Evolutionary conservation across 2,113 vertebrate genomes (phyloP).

Genomic region (Phainopepla nitens): DNA sequence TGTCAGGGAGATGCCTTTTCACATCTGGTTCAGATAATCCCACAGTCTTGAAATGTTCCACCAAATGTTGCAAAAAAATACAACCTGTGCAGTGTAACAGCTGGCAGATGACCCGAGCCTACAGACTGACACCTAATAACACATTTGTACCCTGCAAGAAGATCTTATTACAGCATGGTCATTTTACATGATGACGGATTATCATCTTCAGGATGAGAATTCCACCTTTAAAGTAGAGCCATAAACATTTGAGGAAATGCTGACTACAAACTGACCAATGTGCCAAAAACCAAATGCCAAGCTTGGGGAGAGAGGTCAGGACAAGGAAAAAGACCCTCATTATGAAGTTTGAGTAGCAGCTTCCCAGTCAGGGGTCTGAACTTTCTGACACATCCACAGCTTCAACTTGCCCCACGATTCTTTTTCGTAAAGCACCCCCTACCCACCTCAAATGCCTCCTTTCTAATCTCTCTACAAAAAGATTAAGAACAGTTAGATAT

Average conservation of each 20-base stretch:
- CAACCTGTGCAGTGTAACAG: conserved; percentile 66
- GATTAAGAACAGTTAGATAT: background rate
- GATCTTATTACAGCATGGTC: conserved; percentile 67
- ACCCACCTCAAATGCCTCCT: background rate
- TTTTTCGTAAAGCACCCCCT: background rate
- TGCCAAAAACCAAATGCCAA: background rate
- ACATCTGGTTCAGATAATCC: conserved; percentile 79
- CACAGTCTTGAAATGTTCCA: conserved; percentile 69
- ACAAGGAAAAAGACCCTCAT: background rate
- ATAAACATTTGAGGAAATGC: background rate
- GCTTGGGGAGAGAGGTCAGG: background rate
- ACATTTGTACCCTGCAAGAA: conserved; percentile 55
- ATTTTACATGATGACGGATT: conserved; percentile 54
- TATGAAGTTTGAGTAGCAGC: background rate
- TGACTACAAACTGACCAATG: background rate
- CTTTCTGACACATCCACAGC: background rate
- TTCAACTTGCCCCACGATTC: background rate
- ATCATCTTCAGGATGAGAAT: conserved; percentile 41
- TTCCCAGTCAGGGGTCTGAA: background rate
- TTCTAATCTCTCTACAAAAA: background rate
- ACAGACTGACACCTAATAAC: conserved; percentile 60
- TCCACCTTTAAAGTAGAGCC: conserved; percentile 23
- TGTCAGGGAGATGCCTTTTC: conserved; percentile 66
- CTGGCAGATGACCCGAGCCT: conserved; percentile 62
- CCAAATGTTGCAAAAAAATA: conserved; percentile 76